These are phyloP conservation scores for Lepidonotus clava DNA, from an alignment of 2,888 invertebrate species.

Conservation along the genomic window DNA sequence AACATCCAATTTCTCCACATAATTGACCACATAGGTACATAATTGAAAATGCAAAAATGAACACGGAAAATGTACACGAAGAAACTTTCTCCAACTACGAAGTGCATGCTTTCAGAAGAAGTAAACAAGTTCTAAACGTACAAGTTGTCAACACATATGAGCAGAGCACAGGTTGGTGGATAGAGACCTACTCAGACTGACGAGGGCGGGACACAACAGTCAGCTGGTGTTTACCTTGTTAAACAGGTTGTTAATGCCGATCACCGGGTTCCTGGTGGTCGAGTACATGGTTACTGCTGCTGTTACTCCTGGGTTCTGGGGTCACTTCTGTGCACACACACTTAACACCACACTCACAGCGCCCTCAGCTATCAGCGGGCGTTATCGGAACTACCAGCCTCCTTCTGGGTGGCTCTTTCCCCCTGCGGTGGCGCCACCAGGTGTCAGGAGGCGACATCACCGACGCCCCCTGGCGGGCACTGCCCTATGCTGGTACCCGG, in stretches of 20 bases:
- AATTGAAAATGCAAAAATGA: too few species aligned
- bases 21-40: too few species aligned
- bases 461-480: background rate
- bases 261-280: constrained; percentile 30
- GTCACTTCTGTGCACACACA: background rate
- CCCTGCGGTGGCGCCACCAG: background rate
- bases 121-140: too few species aligned
- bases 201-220: background rate
- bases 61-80: too few species aligned
- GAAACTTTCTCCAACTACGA: too few species aligned
- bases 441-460: background rate
- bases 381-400: background rate
- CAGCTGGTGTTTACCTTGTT: constrained; percentile 26
- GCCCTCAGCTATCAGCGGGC: background rate
- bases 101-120: too few species aligned
- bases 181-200: too few species aligned
- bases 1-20: too few species aligned
- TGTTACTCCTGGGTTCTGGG: background rate
- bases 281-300: background rate
- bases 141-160: too few species aligned
- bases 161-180: too few species aligned
- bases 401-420: background rate
- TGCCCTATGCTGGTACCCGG: background rate
- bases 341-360: background rate
- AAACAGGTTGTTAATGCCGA: constrained; percentile 43